These are phyloP conservation scores for Hycleus cichorii DNA, from an alignment of 1,140 invertebrate species.

Conservation along the genomic window DNA sequence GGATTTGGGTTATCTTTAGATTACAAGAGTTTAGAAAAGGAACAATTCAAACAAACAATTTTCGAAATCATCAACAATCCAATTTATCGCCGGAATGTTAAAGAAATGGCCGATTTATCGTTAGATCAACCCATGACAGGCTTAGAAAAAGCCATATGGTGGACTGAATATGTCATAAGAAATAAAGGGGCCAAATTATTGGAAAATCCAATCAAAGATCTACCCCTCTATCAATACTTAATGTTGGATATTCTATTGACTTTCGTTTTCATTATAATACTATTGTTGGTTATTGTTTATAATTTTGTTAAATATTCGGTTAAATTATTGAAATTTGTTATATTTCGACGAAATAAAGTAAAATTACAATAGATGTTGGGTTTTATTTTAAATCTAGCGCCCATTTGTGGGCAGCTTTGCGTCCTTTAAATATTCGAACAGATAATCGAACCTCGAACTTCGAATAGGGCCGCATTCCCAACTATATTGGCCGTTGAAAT, in stretches of 20 bases:
- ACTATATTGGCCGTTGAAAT: no score
- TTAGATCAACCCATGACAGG: conserved; percentile 37
- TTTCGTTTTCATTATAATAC: no score
- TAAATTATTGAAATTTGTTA: no score
- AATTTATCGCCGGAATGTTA: conserved; percentile 8
- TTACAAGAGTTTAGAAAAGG: conserved; percentile 22
- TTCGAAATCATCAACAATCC: conserved; percentile 22
- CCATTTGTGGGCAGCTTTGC: no score
- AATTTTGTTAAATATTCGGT: no score
- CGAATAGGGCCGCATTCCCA: no score
- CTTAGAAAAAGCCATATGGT: conserved; percentile 44
- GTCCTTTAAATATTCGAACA: no score
- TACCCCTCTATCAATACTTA: conserved; percentile 43
- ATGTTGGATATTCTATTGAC: conserved; percentile 41
- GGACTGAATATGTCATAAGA: conserved; percentile 46
- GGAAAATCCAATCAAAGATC: conserved; percentile 30
- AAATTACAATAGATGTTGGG: no score
- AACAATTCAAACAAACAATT: conserved; percentile 23
- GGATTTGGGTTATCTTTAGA: conserved; percentile 31
- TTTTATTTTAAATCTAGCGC: no score
- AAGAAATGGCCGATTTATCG: conserved; percentile 25
- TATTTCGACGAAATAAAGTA: no score
- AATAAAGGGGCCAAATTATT: conserved; percentile 41
- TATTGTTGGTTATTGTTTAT: no score
- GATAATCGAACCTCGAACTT: no score